Evolutionary conservation across 2,888 invertebrate species (phyloP), one percentile per base, ranked within the genome.

Genomic region (Digitonthophagus gazella): DNA sequence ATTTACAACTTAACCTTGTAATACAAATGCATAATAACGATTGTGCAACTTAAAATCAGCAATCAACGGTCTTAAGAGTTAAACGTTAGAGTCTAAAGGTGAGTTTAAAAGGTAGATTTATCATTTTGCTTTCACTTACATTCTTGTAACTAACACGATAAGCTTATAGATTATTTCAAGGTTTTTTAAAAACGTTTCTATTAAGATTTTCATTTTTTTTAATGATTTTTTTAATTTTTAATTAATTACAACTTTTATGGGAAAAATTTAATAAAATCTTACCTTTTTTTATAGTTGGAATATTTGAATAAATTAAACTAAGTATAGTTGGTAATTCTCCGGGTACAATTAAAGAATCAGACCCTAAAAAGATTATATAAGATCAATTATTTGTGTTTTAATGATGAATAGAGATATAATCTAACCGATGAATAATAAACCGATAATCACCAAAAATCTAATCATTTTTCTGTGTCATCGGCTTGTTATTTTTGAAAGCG

Each of bases 221-320:
- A 58, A 58, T 57, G 5, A 57, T n/a, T 57, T 15, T 57, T n/a
- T 15, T 1, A n/a, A 57, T 57, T 57, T 15, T 57, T 57, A 1
- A 16, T 57, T 22, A 22, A 22, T 22, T 22, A 44, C 6, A 44
- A 44, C 11, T 44, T 44, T 44, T 16, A 61, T 65, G 15, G n/a
- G 20, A 15, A 20, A 28, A 15, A 3, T 67, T 56, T 5, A n/a
- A 56, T 63, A 64, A 18, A 69, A n/a, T 61, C 72, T 81, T 86
- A 92, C 93, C 94, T 89, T 93, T 94, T 78, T 92, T 92, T 6
- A 94, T 88, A 0, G 92, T 93, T 2, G 94, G 93, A 71, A 94
- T 92, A 76, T 93, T 93, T 5, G 93, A 92, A 80, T 93, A 94
- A 0, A 93, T 88, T 2, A 94, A 85, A 0, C 93, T 93, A 4